phyloP scores from a whole-genome alignment of 2,113 vertebrate genomes.

The Peucedramus taeniatus region DNA sequence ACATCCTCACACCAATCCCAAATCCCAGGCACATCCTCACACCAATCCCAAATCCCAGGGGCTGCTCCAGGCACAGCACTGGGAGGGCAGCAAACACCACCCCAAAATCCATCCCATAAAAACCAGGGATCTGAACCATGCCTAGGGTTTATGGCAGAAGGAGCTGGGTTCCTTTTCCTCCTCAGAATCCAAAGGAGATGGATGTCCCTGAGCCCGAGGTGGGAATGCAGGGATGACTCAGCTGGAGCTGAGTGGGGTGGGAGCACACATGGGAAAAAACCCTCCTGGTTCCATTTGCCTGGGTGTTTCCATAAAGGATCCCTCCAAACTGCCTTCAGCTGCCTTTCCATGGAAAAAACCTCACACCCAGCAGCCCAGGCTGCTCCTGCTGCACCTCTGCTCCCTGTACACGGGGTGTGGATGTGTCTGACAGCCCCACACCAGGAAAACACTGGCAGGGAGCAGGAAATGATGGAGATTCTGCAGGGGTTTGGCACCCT shows the following conservation, averaged over 20 bases:
- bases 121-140: accelerated
- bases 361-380: neutral
- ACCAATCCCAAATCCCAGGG: neutral
- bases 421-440: accelerated
- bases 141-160: accelerated
- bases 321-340: neutral
- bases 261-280: neutral
- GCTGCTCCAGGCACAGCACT: too few species aligned
- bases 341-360: neutral
- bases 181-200: neutral
- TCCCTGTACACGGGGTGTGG: accelerated
- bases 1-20: neutral
- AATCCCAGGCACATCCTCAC: neutral
- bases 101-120: neutral
- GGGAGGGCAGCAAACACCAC: neutral
- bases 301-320: neutral
- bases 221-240: conserved; percentile 31
- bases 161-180: neutral
- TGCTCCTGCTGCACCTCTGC: neutral
- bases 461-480: accelerated
- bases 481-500: neutral
- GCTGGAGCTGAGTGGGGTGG: neutral
- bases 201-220: neutral
- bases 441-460: neutral
- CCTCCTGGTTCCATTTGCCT: neutral